A percentile compares a stretch with the other conserved stretches of the same genome.
phyloP scores from a whole-genome alignment of 2,888 invertebrate species.

The Dolomedes plantarius region DNA sequence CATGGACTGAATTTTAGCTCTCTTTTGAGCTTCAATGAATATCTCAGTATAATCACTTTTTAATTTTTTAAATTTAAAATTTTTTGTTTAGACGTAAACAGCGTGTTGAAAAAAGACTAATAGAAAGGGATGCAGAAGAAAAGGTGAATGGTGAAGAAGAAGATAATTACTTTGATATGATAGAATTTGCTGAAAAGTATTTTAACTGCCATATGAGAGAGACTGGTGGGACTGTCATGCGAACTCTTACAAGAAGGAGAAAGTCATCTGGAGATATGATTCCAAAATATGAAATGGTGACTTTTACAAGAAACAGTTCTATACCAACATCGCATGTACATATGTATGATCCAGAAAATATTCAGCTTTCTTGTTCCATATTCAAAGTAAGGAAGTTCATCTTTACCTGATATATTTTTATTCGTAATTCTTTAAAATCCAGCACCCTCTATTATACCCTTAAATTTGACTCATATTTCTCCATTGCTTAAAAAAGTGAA shows the following conservation, averaged over 20 bases:
- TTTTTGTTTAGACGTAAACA: slow-evolving; percentile 82
- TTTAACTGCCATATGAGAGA: slow-evolving; percentile 86
- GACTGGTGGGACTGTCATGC: slow-evolving; percentile 74
- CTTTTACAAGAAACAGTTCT: slow-evolving; percentile 89
- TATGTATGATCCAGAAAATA: slow-evolving; percentile 95
- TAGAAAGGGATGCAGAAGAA: slow-evolving; percentile 84
- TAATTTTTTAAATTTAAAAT: no score
- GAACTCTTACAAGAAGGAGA: slow-evolving; percentile 74
- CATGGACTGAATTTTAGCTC: no score
- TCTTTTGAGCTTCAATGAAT: no score
- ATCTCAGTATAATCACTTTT: no score
- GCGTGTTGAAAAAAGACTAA: slow-evolving; percentile 89
- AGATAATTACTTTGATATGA: slow-evolving; percentile 84
- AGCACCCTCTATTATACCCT: no score
- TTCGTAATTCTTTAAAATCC: not conserved
- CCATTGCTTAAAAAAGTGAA: no score
- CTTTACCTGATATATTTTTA: not conserved
- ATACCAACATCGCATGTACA: slow-evolving; percentile 96
- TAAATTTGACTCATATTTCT: no score
- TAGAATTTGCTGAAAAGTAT: slow-evolving; percentile 94
- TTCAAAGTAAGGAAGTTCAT: slow-evolving; percentile 85
- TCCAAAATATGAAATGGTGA: slow-evolving; percentile 94
- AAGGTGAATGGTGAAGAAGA: slow-evolving; percentile 80
- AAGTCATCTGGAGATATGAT: slow-evolving; percentile 78
- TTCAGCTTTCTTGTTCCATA: slow-evolving; percentile 90